Evolutionary conservation across 2,888 invertebrate species (phyloP), one percentile per base, ranked within the genome.

Genomic region (Drosophila koepferae): DNA sequence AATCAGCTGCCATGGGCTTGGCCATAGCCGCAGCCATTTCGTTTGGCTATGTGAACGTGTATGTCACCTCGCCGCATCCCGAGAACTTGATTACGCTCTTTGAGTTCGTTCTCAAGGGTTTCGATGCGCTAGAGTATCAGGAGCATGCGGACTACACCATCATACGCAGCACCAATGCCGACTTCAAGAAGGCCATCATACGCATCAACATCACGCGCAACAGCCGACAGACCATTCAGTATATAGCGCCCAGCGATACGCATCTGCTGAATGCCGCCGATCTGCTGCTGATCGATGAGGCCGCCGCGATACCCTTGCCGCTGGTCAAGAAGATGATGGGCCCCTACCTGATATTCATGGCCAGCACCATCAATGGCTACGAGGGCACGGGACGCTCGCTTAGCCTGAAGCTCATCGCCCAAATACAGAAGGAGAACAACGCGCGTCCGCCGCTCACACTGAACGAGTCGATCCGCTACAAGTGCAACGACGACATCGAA

Each of bases 41-140:
- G 0, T 96, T 97, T 86, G 96, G 96, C 31, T 95, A 95, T 90
- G 97, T 97, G 0, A 98, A 98, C 91, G 96, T 98, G 70, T 99
- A 98, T 94, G 98, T 99, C 43, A 99, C 99, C 0, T 98, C 99
- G 62, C 99, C 99, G 0, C 97, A 98, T 92, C 99, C 99, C 0
- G 99, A 99, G 93, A 99, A 99, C 94, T 95, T 99, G 91, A 98
- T 97, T 72, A 99, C 99, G 0, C 94, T 99, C 12, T 99, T 99
- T 93, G 98, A 99, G 92, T 99, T 99, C 93, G 95, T 99, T 4
- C 95, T 99, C 63, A 99, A 99, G 94, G 98, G 98, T 0, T 96
- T 99, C 87, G 98, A 99, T 93, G 97, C 97, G 0, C 94, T 99
- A 55, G 96, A 97, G 68, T 99, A 99, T 93, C 96, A 99, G 93